Conservation (phyloP, 2,888 invertebrate genomes). For the Polyommatus iphigenia region DNA sequence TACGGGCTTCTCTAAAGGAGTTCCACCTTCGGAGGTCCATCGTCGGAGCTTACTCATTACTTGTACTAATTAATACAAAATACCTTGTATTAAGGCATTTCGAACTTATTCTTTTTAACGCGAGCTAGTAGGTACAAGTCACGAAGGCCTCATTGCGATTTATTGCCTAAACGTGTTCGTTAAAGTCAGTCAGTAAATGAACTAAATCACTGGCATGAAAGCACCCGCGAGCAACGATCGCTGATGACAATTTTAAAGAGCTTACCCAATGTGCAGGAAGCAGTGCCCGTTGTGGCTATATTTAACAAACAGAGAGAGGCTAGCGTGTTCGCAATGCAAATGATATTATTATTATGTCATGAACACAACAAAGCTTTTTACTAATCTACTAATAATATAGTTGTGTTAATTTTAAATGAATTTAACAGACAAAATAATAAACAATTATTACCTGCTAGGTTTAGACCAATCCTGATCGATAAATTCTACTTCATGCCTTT, state of each 20-base stretch:
- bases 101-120: constrained; percentile 36
- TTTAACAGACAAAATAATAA: constrained; percentile 33
- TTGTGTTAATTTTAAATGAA: constrained; percentile 1
- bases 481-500: constrained; percentile 54
- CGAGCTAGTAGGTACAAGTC: background rate
- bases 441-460: constrained; percentile 68
- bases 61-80: constrained; percentile 51
- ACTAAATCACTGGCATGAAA: constrained; percentile 73
- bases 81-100: constrained; percentile 54
- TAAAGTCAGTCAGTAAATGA: constrained; percentile 65
- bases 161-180: constrained; percentile 60
- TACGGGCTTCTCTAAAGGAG: constrained; percentile 81
- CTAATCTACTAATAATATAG: constrained; percentile 37
- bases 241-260: constrained; percentile 78
- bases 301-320: constrained; percentile 69
- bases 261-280: constrained; percentile 74
- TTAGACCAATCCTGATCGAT: constrained; percentile 69
- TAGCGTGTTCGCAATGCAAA: constrained; percentile 74
- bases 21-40: constrained; percentile 85
- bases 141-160: constrained; percentile 50
- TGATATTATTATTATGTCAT: constrained; percentile 68
- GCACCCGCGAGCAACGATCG: constrained; percentile 76
- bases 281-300: constrained; percentile 68
- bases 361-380: constrained; percentile 44
- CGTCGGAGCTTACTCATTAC: constrained; percentile 79